Conservation (phyloP, 2,888 invertebrate genomes). For the Tribolium freemani region DNA sequence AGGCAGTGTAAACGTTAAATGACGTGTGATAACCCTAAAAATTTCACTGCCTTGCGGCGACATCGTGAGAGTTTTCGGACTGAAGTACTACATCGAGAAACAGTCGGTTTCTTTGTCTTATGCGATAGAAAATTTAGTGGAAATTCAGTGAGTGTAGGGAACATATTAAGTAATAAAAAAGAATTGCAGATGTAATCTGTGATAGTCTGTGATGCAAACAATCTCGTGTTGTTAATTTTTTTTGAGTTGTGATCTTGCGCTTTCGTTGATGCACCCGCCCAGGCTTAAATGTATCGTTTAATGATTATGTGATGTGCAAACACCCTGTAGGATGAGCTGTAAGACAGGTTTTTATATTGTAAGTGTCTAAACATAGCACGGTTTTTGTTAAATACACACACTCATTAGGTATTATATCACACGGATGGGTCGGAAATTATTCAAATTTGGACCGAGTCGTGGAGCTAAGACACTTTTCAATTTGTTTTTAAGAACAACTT, state of each 20-base stretch:
- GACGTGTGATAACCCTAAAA: conserved; percentile 28
- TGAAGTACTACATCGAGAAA: conserved; percentile 57
- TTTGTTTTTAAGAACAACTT: neutral
- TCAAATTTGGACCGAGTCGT: neutral
- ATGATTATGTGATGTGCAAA: conserved; percentile 21
- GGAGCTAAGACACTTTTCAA: neutral
- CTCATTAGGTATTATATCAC: conserved; percentile 1
- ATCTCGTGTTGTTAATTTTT: conserved; percentile 46
- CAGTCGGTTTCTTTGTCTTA: conserved; percentile 52
- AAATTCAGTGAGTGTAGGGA: conserved; percentile 49
- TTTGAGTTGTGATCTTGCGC: conserved; percentile 37
- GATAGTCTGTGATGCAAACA: conserved; percentile 67
- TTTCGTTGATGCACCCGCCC: conserved; percentile 7
- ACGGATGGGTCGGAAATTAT: neutral
- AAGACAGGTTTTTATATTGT: conserved; percentile 3
- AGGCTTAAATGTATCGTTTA: conserved; percentile 30
- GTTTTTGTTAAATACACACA: conserved; percentile 14
- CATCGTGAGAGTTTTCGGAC: conserved; percentile 51
- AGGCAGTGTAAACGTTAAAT: conserved; percentile 43
- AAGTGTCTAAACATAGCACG: conserved; percentile 13
- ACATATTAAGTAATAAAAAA: conserved; percentile 51
- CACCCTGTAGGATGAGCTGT: conserved; percentile 21
- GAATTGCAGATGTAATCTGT: conserved; percentile 68
- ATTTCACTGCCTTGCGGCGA: conserved; percentile 44
- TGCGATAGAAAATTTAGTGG: conserved; percentile 48